Percentiles rank a stretch among this genome's conserved stretches.
phyloP scores from a whole-genome alignment of 2,797 vertebrate species.

The Capromys pilorides region DNA sequence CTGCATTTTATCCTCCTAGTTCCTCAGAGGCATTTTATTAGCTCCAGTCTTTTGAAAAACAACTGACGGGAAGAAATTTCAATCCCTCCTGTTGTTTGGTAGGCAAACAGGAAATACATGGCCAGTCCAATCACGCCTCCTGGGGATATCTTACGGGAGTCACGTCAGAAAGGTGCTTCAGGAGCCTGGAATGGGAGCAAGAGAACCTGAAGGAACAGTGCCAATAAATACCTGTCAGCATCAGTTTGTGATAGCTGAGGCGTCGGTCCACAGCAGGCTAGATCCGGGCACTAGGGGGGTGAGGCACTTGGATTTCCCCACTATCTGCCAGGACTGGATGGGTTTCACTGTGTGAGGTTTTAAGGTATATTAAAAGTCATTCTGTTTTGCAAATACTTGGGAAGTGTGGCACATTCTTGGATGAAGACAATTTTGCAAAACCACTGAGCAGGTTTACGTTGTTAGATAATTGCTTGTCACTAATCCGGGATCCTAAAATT shows the following conservation, averaged over 20 bases:
- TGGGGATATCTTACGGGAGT: background rate
- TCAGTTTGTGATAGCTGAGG: background rate
- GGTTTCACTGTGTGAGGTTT: background rate
- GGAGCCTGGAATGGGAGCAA: background rate
- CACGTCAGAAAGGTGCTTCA: background rate
- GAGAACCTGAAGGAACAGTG: background rate
- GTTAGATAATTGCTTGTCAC: background rate
- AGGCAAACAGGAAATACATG: background rate
- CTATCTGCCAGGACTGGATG: background rate
- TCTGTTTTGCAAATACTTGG: slow-evolving; percentile 31
- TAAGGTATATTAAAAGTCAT: background rate
- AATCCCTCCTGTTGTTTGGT: background rate
- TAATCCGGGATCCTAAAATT: background rate
- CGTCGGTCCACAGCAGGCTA: background rate
- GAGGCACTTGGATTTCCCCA: background rate
- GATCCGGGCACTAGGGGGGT: background rate
- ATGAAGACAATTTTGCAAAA: background rate
- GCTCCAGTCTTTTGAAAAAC: slow-evolving; percentile 16
- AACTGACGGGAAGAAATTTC: slow-evolving; percentile 32
- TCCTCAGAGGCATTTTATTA: slow-evolving; percentile 42
- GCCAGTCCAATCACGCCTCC: background rate
- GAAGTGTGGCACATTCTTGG: background rate
- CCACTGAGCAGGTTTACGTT: background rate
- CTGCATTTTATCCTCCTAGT: background rate
- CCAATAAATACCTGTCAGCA: background rate